A percentile compares a stretch with the other conserved stretches of the same genome.
phyloP scores from a whole-genome alignment of 1,140 invertebrate genomes.

The Amphibalanus amphitrite region DNA sequence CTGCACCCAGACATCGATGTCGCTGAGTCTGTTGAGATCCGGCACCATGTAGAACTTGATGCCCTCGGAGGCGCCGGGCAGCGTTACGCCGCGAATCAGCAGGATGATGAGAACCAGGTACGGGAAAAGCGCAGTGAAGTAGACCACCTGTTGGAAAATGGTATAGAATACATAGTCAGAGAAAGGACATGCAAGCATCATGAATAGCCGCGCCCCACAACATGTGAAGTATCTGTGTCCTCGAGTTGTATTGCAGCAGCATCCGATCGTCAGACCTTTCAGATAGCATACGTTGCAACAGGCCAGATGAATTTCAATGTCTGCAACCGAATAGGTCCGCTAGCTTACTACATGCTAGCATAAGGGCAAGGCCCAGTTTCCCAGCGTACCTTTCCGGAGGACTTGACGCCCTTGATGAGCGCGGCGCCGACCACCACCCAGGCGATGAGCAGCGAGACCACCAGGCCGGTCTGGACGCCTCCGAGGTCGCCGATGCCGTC shows the following conservation, averaged over 20 bases:
- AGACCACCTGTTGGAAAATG: slow-evolving; percentile 16
- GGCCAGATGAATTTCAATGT: too few species aligned
- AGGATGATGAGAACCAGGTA: slow-evolving; percentile 45
- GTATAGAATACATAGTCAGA: too few species aligned
- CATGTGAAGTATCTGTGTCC: too few species aligned
- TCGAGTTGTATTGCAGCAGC: too few species aligned
- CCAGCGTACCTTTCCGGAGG: slow-evolving; percentile 13
- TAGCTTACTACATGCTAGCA: too few species aligned
- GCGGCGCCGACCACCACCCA: slow-evolving; percentile 83
- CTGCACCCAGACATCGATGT: slow-evolving; percentile 30
- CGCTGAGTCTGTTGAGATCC: slow-evolving; percentile 12
- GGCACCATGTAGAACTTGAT: slow-evolving; percentile 37
- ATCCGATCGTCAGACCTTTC: too few species aligned
- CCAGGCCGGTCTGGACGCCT: slow-evolving; percentile 62
- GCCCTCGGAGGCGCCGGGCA: slow-evolving; percentile 39
- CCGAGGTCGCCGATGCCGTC: slow-evolving; percentile 59
- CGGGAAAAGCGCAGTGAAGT: slow-evolving; percentile 46
- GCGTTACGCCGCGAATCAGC: slow-evolving; percentile 38
- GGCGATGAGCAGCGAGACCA: slow-evolving; percentile 62
- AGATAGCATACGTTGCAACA: too few species aligned
- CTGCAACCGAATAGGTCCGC: too few species aligned
- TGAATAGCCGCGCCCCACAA: too few species aligned
- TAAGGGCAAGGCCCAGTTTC: too few species aligned
- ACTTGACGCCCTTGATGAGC: slow-evolving; percentile 69
- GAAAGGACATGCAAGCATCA: too few species aligned